phyloP scores from a whole-genome alignment of 2,797 vertebrate species.

The Malurus leucopterus region DNA sequence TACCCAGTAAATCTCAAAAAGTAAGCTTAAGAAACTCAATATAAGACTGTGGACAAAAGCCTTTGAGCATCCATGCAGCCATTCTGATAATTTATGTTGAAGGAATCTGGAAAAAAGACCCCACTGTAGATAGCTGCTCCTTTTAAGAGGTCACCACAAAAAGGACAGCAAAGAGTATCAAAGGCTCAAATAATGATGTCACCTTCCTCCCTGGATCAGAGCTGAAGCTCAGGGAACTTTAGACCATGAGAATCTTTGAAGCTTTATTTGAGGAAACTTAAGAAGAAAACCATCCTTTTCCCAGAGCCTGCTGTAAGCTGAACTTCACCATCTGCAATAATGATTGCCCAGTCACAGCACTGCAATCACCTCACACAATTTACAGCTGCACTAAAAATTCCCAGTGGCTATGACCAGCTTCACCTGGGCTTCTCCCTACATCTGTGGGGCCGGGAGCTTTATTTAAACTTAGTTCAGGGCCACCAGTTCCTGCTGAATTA shows the following conservation, averaged over 20 bases:
- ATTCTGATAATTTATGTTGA: neutral
- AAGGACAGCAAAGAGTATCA: neutral
- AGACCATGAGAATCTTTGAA: neutral
- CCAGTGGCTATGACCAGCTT: neutral
- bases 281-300: neutral
- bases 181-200: neutral
- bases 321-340: neutral
- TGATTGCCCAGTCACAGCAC: neutral
- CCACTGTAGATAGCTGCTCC: neutral
- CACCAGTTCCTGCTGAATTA: rapidly evolving
- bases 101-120: neutral
- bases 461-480: neutral
- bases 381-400: neutral
- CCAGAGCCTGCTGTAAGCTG: neutral
- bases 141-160: neutral
- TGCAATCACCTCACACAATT: neutral
- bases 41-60: neutral
- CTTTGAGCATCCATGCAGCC: neutral
- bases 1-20: neutral
- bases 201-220: neutral
- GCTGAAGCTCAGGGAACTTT: neutral
- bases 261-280: neutral
- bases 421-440: neutral
- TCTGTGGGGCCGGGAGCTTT: neutral
- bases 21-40: neutral